A percentile compares a stretch with the other conserved stretches of the same genome.
Evolutionary conservation across 2,113 vertebrate species (phyloP).

Genomic region (Sinocyclocheilus anshuiensis): DNA sequence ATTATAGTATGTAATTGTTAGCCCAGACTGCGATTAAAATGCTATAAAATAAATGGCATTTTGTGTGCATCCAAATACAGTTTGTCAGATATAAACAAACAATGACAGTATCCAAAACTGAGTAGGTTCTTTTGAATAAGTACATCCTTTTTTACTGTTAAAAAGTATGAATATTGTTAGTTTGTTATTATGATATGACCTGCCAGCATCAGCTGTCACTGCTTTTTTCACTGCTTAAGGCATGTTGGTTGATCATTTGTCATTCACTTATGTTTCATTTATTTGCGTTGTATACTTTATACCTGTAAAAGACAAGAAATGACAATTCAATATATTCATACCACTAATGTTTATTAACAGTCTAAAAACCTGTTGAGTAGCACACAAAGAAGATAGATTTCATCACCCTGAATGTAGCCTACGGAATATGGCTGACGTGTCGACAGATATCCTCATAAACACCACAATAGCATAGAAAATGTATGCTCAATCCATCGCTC

Average conservation of each 20-base stretch:
- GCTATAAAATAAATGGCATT: neutral
- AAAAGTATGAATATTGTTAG: too few relatives aligned
- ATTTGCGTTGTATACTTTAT: neutral
- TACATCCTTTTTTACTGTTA: too few relatives aligned
- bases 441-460: slow-evolving; percentile 55
- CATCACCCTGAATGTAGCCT: slow-evolving; percentile 23
- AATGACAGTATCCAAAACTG: neutral
- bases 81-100: neutral
- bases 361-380: slow-evolving; percentile 30
- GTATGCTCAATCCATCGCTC: slow-evolving; percentile 42
- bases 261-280: neutral
- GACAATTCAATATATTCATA: neutral
- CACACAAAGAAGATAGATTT: slow-evolving; percentile 45
- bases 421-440: slow-evolving; percentile 41
- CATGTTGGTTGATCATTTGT: neutral
- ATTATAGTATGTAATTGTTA: neutral
- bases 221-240: neutral
- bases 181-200: neutral
- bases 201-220: neutral
- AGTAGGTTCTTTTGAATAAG: neutral
- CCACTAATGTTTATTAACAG: slow-evolving; percentile 40
- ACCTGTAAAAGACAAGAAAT: neutral
- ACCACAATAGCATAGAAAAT: slow-evolving; percentile 44
- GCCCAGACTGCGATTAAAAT: neutral
- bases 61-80: neutral